These are phyloP conservation scores for Ascidia mentula DNA, from an alignment of 23 tunicate species.

Conservation along the genomic window DNA sequence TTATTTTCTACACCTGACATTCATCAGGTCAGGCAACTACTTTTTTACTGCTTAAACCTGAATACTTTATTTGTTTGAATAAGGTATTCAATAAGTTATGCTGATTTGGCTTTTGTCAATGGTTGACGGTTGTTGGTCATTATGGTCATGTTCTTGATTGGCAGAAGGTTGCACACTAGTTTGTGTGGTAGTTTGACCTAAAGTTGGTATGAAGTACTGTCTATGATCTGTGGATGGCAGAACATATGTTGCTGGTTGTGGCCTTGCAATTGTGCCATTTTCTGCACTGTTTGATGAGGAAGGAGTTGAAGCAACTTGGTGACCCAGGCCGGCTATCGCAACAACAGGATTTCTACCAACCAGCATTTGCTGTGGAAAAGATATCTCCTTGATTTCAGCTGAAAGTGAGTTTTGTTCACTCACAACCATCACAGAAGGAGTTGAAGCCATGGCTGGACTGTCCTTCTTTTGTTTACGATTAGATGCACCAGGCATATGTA, in stretches of 20 bases:
- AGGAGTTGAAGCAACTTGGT: background rate
- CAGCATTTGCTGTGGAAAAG: constrained; percentile 7
- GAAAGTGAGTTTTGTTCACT: background rate
- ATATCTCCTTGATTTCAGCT: background rate
- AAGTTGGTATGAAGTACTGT: constrained; percentile 19
- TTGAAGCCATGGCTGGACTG: background rate
- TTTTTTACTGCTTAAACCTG: too few species aligned
- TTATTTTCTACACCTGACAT: too few species aligned
- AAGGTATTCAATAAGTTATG: background rate
- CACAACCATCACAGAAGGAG: background rate
- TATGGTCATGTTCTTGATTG: constrained; percentile 14
- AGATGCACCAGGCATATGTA: constrained; percentile 52
- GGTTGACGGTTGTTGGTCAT: constrained; percentile 42
- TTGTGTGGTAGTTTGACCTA: background rate
- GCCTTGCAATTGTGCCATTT: background rate
- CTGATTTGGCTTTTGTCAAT: constrained; percentile 51
- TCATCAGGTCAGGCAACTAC: too few species aligned
- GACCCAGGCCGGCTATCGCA: constrained; percentile 10
- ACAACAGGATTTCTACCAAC: background rate
- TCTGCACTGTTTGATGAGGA: background rate
- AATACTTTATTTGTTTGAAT: too few species aligned
- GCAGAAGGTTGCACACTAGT: constrained; percentile 2
- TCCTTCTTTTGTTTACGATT: constrained; percentile 41
- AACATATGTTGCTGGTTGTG: background rate
- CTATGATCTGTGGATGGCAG: background rate